Evolutionary conservation across 2,113 vertebrate genomes (phyloP).

Genomic region (Columba livia): DNA sequence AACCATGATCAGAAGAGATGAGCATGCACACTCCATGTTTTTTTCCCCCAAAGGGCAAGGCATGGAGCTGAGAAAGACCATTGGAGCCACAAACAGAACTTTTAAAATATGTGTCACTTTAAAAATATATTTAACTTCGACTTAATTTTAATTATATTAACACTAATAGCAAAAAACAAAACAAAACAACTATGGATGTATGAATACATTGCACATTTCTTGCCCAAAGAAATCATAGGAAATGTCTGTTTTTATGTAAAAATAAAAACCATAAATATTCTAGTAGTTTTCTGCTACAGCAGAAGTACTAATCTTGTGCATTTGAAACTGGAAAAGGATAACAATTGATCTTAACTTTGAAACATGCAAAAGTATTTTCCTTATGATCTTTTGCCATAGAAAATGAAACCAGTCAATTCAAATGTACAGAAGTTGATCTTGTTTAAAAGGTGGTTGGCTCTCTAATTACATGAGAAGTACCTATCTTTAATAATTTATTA

Average conservation of each 20-base stretch:
- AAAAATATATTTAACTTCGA: neutral
- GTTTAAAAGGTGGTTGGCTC: slow-evolving; percentile 58
- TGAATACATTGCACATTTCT: neutral
- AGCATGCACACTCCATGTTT: neutral
- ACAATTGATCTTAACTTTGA: slow-evolving; percentile 51
- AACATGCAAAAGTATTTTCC: slow-evolving; percentile 49
- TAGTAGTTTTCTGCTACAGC: slow-evolving; percentile 7
- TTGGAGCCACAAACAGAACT: neutral
- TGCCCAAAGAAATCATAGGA: neutral
- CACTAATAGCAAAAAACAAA: neutral
- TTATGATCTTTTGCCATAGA: slow-evolving; percentile 56
- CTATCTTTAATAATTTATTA: slow-evolving; percentile 71
- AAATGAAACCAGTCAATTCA: slow-evolving; percentile 50
- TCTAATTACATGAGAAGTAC: slow-evolving; percentile 68
- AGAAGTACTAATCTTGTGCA: neutral
- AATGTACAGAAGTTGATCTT: slow-evolving; percentile 40
- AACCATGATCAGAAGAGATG: slow-evolving; percentile 39
- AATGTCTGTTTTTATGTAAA: neutral
- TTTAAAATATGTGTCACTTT: neutral
- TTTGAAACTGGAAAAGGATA: slow-evolving; percentile 37
- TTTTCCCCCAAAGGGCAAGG: slow-evolving; percentile 33
- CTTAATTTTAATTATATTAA: slow-evolving; percentile 9
- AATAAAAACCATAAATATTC: slow-evolving; percentile 38
- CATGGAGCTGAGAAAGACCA: neutral
- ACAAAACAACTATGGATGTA: neutral